Conservation (phyloP, 2,797 vertebrate genomes). For the Rhinella marina region DNA sequence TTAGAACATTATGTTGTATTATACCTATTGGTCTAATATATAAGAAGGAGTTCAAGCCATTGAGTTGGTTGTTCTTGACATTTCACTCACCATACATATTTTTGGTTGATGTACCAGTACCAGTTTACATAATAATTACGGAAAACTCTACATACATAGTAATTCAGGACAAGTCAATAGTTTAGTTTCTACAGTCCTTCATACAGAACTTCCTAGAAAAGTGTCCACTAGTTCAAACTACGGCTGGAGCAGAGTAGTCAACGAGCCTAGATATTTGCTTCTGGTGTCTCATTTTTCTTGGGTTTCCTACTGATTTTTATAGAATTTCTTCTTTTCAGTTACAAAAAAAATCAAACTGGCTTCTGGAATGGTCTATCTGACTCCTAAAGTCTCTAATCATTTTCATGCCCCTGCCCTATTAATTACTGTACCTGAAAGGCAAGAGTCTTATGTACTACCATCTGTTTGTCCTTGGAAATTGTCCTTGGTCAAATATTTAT, state of each 20-base stretch:
- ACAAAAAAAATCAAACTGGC: background rate
- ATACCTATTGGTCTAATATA: background rate
- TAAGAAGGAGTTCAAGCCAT: background rate
- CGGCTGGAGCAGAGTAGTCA: background rate
- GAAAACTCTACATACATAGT: background rate
- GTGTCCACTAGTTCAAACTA: background rate
- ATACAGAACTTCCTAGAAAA: background rate
- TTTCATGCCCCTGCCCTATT: too few species aligned
- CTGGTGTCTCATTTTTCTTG: background rate
- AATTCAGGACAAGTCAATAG: background rate
- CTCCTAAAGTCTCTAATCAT: background rate
- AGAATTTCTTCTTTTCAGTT: background rate
- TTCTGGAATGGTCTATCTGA: background rate
- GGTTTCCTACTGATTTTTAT: background rate
- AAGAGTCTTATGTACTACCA: too few species aligned
- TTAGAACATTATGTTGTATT: background rate
- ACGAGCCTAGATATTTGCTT: background rate
- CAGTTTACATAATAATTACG: background rate
- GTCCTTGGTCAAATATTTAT: too few species aligned
- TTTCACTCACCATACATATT: background rate
- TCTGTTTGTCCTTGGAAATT: too few species aligned
- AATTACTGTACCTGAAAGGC: too few species aligned
- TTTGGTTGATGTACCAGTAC: background rate
- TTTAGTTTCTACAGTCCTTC: background rate
- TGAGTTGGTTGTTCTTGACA: background rate